Conservation (phyloP, 2,113 vertebrate species). For the Gulo gulo region DNA sequence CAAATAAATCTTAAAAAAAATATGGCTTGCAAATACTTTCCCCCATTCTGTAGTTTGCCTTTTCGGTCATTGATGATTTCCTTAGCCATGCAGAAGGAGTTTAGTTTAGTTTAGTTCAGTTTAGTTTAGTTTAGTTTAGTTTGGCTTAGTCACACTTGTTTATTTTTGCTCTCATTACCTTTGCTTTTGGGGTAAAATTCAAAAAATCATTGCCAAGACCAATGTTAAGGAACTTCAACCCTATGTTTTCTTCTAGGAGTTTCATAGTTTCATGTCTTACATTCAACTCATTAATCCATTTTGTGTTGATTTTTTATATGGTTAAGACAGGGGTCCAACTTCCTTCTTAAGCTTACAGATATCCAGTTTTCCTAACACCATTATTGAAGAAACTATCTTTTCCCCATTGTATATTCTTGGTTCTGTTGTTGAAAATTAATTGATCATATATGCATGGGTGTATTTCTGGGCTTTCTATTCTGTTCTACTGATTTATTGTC, state of each 20-base stretch:
- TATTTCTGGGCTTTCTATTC: neutral
- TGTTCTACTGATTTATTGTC: neutral
- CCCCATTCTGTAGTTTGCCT: neutral
- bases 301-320: neutral
- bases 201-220: neutral
- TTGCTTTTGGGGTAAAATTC: neutral
- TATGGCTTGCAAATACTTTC: neutral
- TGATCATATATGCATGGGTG: neutral
- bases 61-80: neutral
- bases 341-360: neutral
- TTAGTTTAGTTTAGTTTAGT: neutral
- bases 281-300: neutral
- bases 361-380: neutral
- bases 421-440: neutral
- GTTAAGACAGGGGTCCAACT: neutral
- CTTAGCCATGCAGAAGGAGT: neutral
- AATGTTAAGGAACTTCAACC: neutral
- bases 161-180: neutral
- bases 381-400: neutral
- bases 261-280: neutral
- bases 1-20: neutral
- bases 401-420: neutral
- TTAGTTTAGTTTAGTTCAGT: neutral
- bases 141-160: neutral
- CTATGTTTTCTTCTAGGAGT: neutral